phyloP scores from a whole-genome alignment of 2,113 vertebrate genomes.

The Todiramphus saurophagus region DNA sequence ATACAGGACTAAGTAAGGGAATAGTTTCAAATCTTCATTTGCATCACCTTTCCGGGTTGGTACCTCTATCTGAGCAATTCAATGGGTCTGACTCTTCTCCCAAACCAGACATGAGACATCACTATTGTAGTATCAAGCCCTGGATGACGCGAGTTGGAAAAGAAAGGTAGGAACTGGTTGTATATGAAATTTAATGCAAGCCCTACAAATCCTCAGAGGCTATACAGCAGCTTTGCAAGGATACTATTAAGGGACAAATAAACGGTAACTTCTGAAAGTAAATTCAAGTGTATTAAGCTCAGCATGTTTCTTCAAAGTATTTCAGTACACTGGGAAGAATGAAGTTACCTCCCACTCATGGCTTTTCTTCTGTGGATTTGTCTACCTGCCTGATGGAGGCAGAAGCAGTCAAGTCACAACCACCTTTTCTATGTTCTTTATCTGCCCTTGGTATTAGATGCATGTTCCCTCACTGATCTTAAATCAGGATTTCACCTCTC shows the following conservation, averaged over 20 bases:
- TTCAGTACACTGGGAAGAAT: not conserved
- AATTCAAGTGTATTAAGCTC: not conserved
- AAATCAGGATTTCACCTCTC: not conserved
- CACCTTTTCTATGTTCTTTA: not conserved
- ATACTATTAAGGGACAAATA: not conserved
- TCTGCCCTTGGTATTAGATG: not conserved
- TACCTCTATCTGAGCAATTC: not conserved
- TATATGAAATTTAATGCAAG: not conserved
- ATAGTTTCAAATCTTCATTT: not conserved
- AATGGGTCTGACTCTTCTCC: not conserved
- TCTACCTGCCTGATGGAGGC: not conserved
- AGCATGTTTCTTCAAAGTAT: not conserved
- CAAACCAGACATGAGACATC: not conserved
- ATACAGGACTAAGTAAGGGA: not conserved
- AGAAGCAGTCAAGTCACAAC: not conserved
- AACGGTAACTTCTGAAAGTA: constrained; percentile 12
- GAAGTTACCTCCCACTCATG: not conserved
- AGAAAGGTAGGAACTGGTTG: not conserved
- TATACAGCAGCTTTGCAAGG: not conserved
- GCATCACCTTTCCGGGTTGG: not conserved
- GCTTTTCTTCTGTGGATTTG: not conserved
- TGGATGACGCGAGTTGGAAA: not conserved
- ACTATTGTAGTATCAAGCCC: not conserved
- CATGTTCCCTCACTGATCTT: not conserved
- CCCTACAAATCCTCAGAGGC: not conserved